Evolutionary conservation across 2,888 invertebrate genomes (phyloP).

Genomic region (Buathra laborator): DNA sequence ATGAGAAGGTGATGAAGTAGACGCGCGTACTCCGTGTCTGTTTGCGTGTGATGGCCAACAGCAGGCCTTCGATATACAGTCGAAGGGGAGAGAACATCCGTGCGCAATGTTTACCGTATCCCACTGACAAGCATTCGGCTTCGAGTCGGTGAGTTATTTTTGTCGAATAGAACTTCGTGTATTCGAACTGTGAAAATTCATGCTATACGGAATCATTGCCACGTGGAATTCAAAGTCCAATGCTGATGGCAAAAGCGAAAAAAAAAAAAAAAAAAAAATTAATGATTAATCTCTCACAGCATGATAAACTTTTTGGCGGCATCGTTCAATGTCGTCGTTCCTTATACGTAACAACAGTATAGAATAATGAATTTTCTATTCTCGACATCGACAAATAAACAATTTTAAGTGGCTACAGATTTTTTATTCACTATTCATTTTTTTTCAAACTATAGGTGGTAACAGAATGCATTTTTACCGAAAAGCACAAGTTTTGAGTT

Average conservation of each 20-base stretch:
- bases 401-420: no score
- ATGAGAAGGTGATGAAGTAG: conserved; percentile 59
- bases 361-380: background rate
- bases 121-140: conserved; percentile 63
- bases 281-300: background rate
- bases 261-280: background rate
- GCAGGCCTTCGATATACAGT: conserved; percentile 41
- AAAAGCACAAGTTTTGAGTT: no score
- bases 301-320: background rate
- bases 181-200: conserved; percentile 50
- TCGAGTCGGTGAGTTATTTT: conserved; percentile 64
- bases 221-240: conserved; percentile 29
- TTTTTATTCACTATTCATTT: no score
- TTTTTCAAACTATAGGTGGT: no score
- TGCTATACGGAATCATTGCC: conserved; percentile 39
- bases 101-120: conserved; percentile 59
- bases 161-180: conserved; percentile 62
- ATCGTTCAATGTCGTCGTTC: background rate
- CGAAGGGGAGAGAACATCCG: conserved; percentile 60
- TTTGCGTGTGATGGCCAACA: conserved; percentile 49
- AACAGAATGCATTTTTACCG: no score
- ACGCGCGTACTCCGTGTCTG: conserved; percentile 47
- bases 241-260: background rate
- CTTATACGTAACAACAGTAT: background rate
- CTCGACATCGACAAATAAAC: no score